These are phyloP conservation scores for Ceratina calcarata DNA, from an alignment of 1,140 invertebrate genomes.

Conservation along the genomic window DNA sequence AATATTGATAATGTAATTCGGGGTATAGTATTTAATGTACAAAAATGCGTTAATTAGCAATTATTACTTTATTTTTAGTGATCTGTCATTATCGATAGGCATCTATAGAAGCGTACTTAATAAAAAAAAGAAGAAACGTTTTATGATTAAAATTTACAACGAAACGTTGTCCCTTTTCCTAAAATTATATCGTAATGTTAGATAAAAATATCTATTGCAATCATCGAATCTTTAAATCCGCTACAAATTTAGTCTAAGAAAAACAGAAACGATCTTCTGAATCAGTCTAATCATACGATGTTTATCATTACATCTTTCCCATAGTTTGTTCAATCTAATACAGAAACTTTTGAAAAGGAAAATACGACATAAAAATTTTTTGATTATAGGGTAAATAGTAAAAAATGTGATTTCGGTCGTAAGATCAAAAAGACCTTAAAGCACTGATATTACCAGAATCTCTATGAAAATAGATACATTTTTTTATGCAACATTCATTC, in stretches of 20 bases:
- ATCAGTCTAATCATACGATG: background rate
- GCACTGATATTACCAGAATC: slow-evolving; percentile 33
- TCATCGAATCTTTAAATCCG: background rate
- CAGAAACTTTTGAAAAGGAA: background rate
- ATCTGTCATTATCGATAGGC: slow-evolving; percentile 56
- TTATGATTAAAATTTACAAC: background rate
- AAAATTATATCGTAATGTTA: background rate
- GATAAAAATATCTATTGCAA: background rate
- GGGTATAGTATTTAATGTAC: slow-evolving; percentile 64
- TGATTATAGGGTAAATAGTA: slow-evolving; percentile 15
- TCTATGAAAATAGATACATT: slow-evolving; percentile 49
- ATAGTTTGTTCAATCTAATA: background rate
- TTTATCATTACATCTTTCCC: background rate
- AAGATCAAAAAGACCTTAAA: slow-evolving; percentile 15
- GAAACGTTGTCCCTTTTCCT: slow-evolving; percentile 10
- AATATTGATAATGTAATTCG: slow-evolving; percentile 63
- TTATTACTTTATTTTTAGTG: slow-evolving; percentile 49
- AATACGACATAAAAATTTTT: slow-evolving; percentile 24
- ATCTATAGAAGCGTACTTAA: slow-evolving; percentile 44
- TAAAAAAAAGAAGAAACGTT: slow-evolving; percentile 1
- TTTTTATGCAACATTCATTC: slow-evolving; percentile 27
- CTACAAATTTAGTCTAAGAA: background rate
- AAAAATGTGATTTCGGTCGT: slow-evolving; percentile 13
- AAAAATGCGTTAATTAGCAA: slow-evolving; percentile 51
- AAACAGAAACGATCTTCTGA: background rate